phyloP scores from a whole-genome alignment of 2,888 invertebrate species.

The Dorcus hopei region DNA sequence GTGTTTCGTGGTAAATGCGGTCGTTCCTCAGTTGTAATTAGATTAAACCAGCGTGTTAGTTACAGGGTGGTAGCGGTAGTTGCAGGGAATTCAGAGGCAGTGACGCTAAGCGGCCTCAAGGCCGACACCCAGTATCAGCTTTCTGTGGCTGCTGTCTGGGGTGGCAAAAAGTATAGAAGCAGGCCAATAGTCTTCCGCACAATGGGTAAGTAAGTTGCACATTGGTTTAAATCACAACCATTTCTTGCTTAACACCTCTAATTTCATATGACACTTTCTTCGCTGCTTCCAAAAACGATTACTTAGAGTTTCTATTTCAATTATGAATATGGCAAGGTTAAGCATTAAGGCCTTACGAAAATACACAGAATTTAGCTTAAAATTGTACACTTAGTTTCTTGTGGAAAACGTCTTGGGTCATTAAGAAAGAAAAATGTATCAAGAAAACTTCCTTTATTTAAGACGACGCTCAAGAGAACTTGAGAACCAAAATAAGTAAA shows the following conservation, averaged over 20 bases:
- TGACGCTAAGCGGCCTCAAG: constrained; percentile 75
- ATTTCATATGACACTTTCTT: too few species aligned
- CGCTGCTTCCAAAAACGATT: too few species aligned
- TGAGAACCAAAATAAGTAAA: too few species aligned
- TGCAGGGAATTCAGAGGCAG: constrained; percentile 84
- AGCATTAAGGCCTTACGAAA: too few species aligned
- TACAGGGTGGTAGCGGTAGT: constrained; percentile 91
- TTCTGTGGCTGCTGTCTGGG: constrained; percentile 80
- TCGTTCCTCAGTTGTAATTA: constrained; percentile 25
- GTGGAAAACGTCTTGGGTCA: background rate
- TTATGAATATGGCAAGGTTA: too few species aligned
- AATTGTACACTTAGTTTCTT: too few species aligned
- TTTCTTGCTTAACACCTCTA: too few species aligned
- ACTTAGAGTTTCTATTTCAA: too few species aligned
- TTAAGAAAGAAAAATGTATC: background rate
- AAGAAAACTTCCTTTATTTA: background rate
- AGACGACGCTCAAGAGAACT: too few species aligned
- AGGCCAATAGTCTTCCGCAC: constrained; percentile 88
- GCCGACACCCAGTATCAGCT: constrained; percentile 88
- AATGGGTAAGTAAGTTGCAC: constrained; percentile 58
- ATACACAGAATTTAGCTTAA: too few species aligned
- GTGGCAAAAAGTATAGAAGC: constrained; percentile 78
- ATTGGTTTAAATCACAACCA: too few species aligned
- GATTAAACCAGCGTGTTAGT: constrained; percentile 62
- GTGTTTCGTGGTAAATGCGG: too few species aligned